A percentile compares a stretch with the other conserved stretches of the same genome.
phyloP scores from a whole-genome alignment of 2,888 invertebrate genomes.

The Ormia ochracea region DNA sequence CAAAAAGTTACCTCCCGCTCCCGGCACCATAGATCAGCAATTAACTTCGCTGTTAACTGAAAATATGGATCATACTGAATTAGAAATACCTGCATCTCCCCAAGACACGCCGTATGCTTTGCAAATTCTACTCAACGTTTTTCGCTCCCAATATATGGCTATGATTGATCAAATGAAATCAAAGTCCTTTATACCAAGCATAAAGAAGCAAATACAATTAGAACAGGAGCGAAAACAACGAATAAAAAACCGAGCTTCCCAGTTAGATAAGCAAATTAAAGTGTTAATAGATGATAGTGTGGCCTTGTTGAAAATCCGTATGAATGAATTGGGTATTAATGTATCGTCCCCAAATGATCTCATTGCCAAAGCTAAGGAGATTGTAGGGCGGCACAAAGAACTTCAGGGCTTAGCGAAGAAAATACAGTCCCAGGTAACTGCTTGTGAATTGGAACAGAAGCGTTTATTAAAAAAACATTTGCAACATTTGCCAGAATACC shows the following conservation, averaged over 20 bases:
- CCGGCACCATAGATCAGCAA: conserved; percentile 94
- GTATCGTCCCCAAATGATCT: conserved; percentile 90
- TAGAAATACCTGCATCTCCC: conserved; percentile 88
- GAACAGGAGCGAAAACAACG: conserved; percentile 91
- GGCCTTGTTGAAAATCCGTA: conserved; percentile 89
- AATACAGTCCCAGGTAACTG: conserved; percentile 87
- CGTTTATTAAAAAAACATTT: conserved; percentile 84
- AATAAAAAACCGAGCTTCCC: conserved; percentile 89
- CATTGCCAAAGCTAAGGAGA: conserved; percentile 91
- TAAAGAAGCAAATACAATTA: conserved; percentile 86
- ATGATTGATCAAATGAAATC: conserved; percentile 90
- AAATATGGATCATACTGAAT: conserved; percentile 86
- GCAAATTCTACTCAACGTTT: conserved; percentile 90
- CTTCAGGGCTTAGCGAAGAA: conserved; percentile 91
- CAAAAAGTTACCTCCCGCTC: conserved; percentile 89
- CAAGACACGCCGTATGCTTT: conserved; percentile 89
- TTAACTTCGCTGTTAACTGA: conserved; percentile 87
- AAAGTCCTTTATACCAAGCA: conserved; percentile 83
- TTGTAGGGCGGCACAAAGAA: conserved; percentile 94
- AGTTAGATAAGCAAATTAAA: conserved; percentile 94
- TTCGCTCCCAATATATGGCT: conserved; percentile 89
- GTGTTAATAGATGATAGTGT: conserved; percentile 95
- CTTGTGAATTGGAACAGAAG: conserved; percentile 85
- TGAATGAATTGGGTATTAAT: conserved; percentile 94
- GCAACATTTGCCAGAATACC: conserved; percentile 84